Evolutionary conservation across 2,888 invertebrate genomes (phyloP).

Genomic region (Nemotelus pantherinus): DNA sequence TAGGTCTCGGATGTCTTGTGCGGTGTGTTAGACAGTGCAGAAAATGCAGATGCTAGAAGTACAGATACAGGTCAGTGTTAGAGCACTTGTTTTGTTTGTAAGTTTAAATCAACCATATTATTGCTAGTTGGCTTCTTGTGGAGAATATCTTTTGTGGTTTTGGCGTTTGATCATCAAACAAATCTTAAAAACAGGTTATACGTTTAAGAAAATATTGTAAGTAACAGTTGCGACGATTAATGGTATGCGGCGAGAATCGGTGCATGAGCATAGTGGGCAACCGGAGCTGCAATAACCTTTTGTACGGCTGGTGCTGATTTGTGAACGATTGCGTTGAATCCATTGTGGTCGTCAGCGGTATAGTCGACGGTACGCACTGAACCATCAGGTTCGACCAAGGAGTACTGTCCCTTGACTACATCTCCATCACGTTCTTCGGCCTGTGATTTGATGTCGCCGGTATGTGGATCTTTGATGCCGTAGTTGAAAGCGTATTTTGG

Average conservation of each 20-base stretch:
- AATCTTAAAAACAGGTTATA: conserved; percentile 7
- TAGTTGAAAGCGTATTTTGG: conserved; percentile 77
- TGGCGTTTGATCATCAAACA: conserved; percentile 44
- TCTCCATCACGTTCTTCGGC: conserved; percentile 77
- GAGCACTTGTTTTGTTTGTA: conserved; percentile 46
- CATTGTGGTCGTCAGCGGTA: conserved; percentile 75
- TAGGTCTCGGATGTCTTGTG: background rate
- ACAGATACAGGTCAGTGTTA: conserved; percentile 43
- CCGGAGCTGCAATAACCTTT: conserved; percentile 61
- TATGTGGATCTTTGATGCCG: conserved; percentile 76
- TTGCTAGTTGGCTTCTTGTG: conserved; percentile 33
- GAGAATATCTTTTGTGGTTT: conserved; percentile 27
- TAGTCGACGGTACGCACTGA: conserved; percentile 70
- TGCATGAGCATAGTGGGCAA: conserved; percentile 64
- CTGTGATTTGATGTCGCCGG: conserved; percentile 78
- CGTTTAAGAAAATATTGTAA: background rate
- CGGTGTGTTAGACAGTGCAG: background rate
- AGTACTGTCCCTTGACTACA: conserved; percentile 76
- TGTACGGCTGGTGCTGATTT: conserved; percentile 71
- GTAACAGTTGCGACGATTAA: conserved; percentile 53
- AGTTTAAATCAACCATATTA: conserved; percentile 25
- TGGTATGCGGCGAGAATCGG: conserved; percentile 63
- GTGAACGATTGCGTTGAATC: conserved; percentile 77
- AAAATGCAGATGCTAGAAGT: background rate
- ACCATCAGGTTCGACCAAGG: conserved; percentile 66